Conservation (phyloP, 2,113 vertebrate genomes). For the Marmota monax region DNA sequence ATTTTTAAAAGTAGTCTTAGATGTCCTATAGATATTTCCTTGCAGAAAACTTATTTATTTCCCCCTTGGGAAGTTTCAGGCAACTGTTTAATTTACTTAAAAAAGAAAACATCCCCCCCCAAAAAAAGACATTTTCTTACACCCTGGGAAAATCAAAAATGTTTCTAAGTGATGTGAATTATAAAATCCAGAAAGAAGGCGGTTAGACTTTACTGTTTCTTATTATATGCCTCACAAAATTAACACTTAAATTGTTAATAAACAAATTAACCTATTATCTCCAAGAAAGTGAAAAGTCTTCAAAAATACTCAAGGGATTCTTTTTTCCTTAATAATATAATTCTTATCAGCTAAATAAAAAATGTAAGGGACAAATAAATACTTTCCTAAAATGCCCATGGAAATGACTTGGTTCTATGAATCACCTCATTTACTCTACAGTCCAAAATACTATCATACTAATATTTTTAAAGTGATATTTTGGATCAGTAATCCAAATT, state of each 20-base stretch:
- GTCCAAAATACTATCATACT: background rate
- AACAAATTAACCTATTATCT: conserved; percentile 27
- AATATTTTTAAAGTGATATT: background rate
- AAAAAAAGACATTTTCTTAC: background rate
- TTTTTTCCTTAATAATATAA: conserved; percentile 32
- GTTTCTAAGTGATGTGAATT: background rate
- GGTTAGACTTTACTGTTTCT: background rate
- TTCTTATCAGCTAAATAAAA: conserved; percentile 29
- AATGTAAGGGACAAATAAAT: background rate
- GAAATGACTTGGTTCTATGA: background rate
- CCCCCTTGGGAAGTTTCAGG: background rate
- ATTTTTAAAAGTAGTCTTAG: background rate
- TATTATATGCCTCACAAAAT: background rate
- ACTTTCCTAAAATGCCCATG: background rate
- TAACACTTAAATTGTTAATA: background rate
- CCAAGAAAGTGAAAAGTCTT: background rate
- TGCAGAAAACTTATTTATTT: background rate
- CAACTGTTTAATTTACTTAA: background rate
- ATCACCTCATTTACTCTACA: background rate
- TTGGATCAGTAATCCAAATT: background rate
- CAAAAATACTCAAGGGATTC: background rate
- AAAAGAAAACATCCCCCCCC: no score
- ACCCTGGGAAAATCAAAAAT: background rate
- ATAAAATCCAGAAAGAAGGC: background rate
- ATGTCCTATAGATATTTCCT: background rate